A percentile compares a stretch with the other conserved stretches of the same genome.
Evolutionary conservation across 2,113 vertebrate species (phyloP).

Genomic region (Brienomyrus brachyistius): DNA sequence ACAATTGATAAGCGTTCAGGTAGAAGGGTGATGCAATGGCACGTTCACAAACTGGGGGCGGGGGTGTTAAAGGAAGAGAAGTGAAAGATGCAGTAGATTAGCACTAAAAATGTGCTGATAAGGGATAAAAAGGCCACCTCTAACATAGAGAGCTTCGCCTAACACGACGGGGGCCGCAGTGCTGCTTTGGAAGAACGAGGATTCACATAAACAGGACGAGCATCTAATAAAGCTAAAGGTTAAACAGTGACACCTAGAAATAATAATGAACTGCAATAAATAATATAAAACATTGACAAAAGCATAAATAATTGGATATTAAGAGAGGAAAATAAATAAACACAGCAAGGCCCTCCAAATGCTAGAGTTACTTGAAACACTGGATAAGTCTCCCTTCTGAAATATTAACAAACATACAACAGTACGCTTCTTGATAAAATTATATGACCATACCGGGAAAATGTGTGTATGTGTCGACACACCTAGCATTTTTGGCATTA

Average conservation of each 20-base stretch:
- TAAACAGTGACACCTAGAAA: not conserved
- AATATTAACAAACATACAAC: not conserved
- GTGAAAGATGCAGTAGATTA: slow-evolving; percentile 11
- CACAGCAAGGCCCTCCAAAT: not conserved
- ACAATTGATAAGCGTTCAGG: not conserved
- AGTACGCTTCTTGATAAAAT: not conserved
- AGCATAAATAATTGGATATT: not conserved
- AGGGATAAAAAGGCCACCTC: slow-evolving; percentile 28
- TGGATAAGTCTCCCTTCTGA: not conserved
- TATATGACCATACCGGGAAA: not conserved
- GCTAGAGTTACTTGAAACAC: not conserved
- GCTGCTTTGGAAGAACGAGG: slow-evolving; percentile 41
- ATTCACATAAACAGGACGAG: not conserved
- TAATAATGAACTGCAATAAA: not conserved
- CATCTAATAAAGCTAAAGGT: not conserved
- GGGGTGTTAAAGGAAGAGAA: not conserved
- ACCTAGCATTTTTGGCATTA: not conserved
- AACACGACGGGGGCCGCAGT: slow-evolving; percentile 15
- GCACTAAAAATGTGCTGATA: slow-evolving; percentile 31
- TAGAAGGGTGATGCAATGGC: not conserved
- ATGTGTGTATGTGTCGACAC: not conserved
- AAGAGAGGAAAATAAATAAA: not conserved
- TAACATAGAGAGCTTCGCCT: slow-evolving; percentile 29
- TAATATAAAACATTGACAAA: not conserved
- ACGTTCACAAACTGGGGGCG: not conserved